These are phyloP conservation scores for Drosophila carrolli DNA, from an alignment of 1,140 invertebrate species.

Conservation along the genomic window DNA sequence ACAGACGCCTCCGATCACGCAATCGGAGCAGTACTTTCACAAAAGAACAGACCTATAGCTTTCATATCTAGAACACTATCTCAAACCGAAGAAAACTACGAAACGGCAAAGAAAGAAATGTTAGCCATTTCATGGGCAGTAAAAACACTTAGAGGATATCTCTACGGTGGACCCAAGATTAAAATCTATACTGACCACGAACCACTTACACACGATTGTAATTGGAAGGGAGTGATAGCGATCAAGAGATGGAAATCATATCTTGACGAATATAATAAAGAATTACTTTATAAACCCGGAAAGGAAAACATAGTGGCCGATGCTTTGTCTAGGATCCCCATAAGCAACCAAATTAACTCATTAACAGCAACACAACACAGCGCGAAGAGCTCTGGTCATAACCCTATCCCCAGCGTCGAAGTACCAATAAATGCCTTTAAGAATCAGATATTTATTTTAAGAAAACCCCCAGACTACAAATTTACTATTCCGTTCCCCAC, in stretches of 20 bases:
- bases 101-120: slow-evolving; percentile 71
- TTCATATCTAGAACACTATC: slow-evolving; percentile 64
- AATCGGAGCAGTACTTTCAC: slow-evolving; percentile 52
- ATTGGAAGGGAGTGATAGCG: slow-evolving; percentile 77
- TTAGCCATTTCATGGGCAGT: slow-evolving; percentile 84
- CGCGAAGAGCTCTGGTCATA: slow-evolving; percentile 24
- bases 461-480: slow-evolving; percentile 16
- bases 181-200: slow-evolving; percentile 75
- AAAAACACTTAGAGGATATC: slow-evolving; percentile 73
- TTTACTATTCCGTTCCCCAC: not conserved
- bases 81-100: slow-evolving; percentile 54
- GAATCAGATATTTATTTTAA: slow-evolving; percentile 5
- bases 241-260: slow-evolving; percentile 73
- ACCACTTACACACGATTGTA: slow-evolving; percentile 80
- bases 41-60: slow-evolving; percentile 31
- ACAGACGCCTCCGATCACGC: slow-evolving; percentile 61
- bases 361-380: slow-evolving; percentile 23
- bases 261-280: slow-evolving; percentile 75
- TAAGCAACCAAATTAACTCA: slow-evolving; percentile 13
- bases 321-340: slow-evolving; percentile 30
- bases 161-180: slow-evolving; percentile 60
- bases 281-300: slow-evolving; percentile 76
- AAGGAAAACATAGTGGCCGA: slow-evolving; percentile 59
- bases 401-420: not conserved
- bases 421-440: slow-evolving; percentile 1